A percentile compares a stretch with the other conserved stretches of the same genome.
Conservation (phyloP, 2,113 vertebrate species). For the Dolichallabes microphthalmus region DNA sequence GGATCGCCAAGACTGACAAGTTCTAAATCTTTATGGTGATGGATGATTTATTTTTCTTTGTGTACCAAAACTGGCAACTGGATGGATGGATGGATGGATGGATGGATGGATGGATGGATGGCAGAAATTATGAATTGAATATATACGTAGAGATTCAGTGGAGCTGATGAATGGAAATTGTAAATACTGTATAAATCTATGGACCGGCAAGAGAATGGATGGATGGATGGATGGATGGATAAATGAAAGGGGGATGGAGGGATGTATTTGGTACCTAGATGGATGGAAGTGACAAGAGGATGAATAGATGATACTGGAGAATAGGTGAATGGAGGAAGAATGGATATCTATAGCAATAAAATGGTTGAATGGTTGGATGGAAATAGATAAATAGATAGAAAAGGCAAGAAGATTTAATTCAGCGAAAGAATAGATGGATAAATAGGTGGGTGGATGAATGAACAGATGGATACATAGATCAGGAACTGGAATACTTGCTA, state of each 20-base stretch:
- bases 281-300: neutral
- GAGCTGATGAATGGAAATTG: neutral
- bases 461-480: neutral
- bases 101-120: neutral
- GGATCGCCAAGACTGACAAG: neutral
- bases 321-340: neutral
- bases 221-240: neutral
- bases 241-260: neutral
- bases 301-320: neutral
- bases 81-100: neutral
- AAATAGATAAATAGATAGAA: neutral
- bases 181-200: neutral
- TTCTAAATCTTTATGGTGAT: neutral
- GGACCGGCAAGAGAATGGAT: neutral
- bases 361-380: neutral
- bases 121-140: too few relatives aligned
- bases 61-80: neutral
- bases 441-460: neutral
- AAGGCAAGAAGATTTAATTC: too few relatives aligned
- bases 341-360: neutral
- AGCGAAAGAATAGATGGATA: neutral
- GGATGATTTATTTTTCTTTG: neutral
- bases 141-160: neutral
- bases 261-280: neutral
- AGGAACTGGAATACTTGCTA: neutral